phyloP scores from a whole-genome alignment of 2,888 invertebrate species.

The Drosophila neoperkinsi region DNA sequence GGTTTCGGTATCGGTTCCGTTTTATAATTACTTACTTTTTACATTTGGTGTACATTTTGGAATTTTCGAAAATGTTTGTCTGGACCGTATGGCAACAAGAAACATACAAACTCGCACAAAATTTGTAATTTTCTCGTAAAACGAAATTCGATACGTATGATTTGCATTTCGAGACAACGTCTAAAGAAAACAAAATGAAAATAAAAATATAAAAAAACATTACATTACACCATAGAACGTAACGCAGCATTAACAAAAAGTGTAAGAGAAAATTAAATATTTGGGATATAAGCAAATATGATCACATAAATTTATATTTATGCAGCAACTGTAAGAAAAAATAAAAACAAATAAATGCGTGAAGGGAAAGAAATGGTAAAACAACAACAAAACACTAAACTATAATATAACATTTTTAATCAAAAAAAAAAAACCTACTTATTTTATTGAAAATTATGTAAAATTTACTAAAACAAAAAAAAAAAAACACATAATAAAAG shows the following conservation, averaged over 20 bases:
- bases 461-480: constrained; percentile 74
- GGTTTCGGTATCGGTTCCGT: constrained; percentile 64
- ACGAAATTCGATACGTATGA: constrained; percentile 52
- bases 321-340: constrained; percentile 68
- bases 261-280: constrained; percentile 76
- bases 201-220: constrained; percentile 23
- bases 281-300: constrained; percentile 81
- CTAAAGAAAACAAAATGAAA: constrained; percentile 45
- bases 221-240: constrained; percentile 42
- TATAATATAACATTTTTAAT: constrained; percentile 85
- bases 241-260: constrained; percentile 54
- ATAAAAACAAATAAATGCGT: constrained; percentile 56
- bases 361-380: constrained; percentile 72
- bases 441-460: constrained; percentile 80
- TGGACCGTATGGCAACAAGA: constrained; percentile 53
- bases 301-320: constrained; percentile 78
- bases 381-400: constrained; percentile 75
- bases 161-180: constrained; percentile 66
- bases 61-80: constrained; percentile 73
- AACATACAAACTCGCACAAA: constrained; percentile 53
- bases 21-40: constrained; percentile 51
- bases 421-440: constrained; percentile 74
- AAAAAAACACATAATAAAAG: constrained; percentile 79
- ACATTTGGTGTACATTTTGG: constrained; percentile 71
- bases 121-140: constrained; percentile 59